Evolutionary conservation across 2,888 invertebrate species (phyloP), one percentile per base, ranked within the genome.

Genomic region (Protophormia terraenovae): DNA sequence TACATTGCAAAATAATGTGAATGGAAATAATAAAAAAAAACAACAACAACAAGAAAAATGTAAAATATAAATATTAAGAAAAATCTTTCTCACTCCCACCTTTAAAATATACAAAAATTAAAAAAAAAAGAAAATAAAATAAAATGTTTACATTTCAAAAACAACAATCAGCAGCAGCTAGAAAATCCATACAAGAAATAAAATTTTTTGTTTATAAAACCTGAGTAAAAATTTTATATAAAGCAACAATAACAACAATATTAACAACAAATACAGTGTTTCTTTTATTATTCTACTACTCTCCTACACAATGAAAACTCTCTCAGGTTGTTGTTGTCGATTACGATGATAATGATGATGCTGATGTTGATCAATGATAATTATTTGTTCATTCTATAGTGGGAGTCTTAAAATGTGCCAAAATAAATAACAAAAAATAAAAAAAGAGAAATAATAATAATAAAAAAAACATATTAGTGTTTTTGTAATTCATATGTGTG

Each of bases 1-100:
- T 67, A 77, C 80, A 73, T 79, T 84, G 79, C 75, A 72, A 87
- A 86, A 86, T 77, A 50, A 77, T 62, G 45, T 76, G 76, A 79
- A 60, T 78, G 69, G 62, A 64, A 76, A 79, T 16, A 41, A 50
- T 16, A 78, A 64, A 32, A 32, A 58, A 22, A 47, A 55, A 66
- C 2, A 66, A 53, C 55, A 64, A 19, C 24, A 22, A 64, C 14
- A 83, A 71, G 8, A 78, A n/a, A n/a, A 53, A 27, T 29, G 8
- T 27, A 82, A 72, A 79, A 32, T 64, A 73, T 60, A 79, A 81
- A 45, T 62, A 76, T 41, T 53, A 29, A 72, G 5, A 62, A 80
- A 38, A 75, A 35, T 69, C n/a, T 16, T 75, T 64, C 45, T 55
- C 62, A 82, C 82, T 76, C 76, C 76, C 75, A 71, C 82, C 55